Conservation (phyloP, 2,113 vertebrate genomes). For the Psettodes erumei region DNA sequence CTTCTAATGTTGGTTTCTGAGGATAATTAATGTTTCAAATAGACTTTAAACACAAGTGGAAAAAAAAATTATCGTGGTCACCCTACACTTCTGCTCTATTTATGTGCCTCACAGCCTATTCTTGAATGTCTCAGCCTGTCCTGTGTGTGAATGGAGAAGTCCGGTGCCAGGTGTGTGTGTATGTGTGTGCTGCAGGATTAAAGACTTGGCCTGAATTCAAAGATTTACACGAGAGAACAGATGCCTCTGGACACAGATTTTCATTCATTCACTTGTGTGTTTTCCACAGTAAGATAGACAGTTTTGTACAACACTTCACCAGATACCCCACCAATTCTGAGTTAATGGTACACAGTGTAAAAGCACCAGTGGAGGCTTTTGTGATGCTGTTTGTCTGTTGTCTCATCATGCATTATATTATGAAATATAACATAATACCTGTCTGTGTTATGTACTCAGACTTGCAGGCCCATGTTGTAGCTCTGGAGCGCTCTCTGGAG, state of each 20-base stretch:
- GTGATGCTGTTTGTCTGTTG: neutral
- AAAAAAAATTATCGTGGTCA: neutral
- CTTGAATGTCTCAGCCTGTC: conserved; percentile 5
- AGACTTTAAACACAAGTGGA: neutral
- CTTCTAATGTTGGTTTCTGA: neutral
- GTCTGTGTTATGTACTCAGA: conserved; percentile 39
- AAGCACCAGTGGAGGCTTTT: neutral
- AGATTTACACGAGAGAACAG: conserved; percentile 16
- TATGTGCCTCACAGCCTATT: neutral
- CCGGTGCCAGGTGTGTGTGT: conserved; percentile 4
- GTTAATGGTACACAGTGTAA: neutral
- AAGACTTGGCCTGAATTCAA: conserved; percentile 40
- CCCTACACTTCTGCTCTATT: neutral
- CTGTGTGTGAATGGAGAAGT: conserved; percentile 10
- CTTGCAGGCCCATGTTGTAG: conserved; percentile 60
- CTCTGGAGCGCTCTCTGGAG: conserved; percentile 75
- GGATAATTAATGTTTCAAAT: neutral
- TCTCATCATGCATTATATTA: too few relatives aligned
- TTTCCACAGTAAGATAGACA: neutral
- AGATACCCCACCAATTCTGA: neutral
- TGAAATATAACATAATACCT: neutral
- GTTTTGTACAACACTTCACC: neutral
- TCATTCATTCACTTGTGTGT: too few relatives aligned
- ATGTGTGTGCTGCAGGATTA: conserved; percentile 14
- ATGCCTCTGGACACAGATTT: neutral